These are phyloP conservation scores for Tenthredo mesomela DNA, from an alignment of 2,888 invertebrate genomes.

Conservation along the genomic window DNA sequence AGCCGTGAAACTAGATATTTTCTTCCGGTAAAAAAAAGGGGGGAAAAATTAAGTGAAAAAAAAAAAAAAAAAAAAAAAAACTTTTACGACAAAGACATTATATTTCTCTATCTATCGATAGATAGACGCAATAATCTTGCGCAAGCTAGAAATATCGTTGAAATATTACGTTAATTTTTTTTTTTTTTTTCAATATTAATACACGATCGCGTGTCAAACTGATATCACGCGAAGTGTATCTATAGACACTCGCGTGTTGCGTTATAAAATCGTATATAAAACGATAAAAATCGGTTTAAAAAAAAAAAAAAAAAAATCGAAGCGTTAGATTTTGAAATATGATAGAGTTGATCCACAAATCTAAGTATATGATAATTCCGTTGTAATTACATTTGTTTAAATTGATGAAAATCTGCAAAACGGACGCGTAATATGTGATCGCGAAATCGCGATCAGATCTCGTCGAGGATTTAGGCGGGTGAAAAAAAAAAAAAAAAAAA, in stretches of 20 bases:
- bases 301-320: background rate
- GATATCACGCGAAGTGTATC: background rate
- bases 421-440: background rate
- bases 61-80: no score
- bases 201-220: background rate
- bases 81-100: background rate
- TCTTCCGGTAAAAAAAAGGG: background rate
- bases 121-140: background rate
- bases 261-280: background rate
- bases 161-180: background rate
- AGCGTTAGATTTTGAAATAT: background rate
- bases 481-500: background rate
- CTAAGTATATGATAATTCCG: background rate
- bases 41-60: background rate
- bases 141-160: background rate
- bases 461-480: background rate
- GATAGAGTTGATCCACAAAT: background rate
- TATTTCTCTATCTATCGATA: background rate
- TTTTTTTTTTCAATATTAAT: background rate
- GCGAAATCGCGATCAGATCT: background rate
- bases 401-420: background rate
- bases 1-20: constrained; percentile 44
- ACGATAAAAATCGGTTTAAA: background rate
- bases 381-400: background rate
- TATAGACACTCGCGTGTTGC: background rate